Percentiles rank a stretch among this genome's conserved stretches.
Conservation (phyloP, 2,888 invertebrate species). For the Linnaemya vulpina region DNA sequence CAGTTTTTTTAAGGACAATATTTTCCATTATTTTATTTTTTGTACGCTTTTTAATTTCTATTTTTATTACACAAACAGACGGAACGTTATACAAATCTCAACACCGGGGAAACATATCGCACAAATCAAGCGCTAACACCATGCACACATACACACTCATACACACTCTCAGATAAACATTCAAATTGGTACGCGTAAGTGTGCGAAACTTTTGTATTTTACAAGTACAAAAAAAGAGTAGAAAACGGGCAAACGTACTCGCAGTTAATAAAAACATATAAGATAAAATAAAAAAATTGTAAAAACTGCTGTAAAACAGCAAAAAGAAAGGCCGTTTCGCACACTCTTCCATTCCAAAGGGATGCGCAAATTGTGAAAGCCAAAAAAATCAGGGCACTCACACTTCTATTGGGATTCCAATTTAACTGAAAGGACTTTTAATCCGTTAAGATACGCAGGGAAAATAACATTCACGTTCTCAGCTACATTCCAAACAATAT, state of each 20-base stretch:
- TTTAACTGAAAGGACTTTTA: not conserved
- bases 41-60: not conserved
- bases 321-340: constrained; percentile 28
- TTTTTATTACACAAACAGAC: constrained; percentile 1
- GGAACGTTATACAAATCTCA: constrained; percentile 31
- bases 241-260: not conserved
- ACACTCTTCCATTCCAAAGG: constrained; percentile 54
- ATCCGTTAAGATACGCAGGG: not conserved
- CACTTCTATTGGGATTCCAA: constrained; percentile 23
- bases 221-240: not conserved
- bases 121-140: constrained; percentile 70
- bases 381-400: constrained; percentile 13
- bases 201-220: constrained; percentile 13
- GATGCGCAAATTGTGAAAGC: constrained; percentile 27
- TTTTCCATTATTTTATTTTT: constrained; percentile 2
- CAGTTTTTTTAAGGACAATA: not conserved
- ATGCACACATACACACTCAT: constrained; percentile 17
- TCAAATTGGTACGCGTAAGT: constrained; percentile 5
- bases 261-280: constrained; percentile 40
- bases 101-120: constrained; percentile 67
- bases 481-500: too few species aligned
- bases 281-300: constrained; percentile 20
- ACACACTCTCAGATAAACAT: constrained; percentile 19
- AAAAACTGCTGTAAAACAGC: not conserved
- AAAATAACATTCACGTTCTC: not conserved